Evolutionary conservation across 2,113 vertebrate genomes (phyloP).

Genomic region (Perccottus glenii): DNA sequence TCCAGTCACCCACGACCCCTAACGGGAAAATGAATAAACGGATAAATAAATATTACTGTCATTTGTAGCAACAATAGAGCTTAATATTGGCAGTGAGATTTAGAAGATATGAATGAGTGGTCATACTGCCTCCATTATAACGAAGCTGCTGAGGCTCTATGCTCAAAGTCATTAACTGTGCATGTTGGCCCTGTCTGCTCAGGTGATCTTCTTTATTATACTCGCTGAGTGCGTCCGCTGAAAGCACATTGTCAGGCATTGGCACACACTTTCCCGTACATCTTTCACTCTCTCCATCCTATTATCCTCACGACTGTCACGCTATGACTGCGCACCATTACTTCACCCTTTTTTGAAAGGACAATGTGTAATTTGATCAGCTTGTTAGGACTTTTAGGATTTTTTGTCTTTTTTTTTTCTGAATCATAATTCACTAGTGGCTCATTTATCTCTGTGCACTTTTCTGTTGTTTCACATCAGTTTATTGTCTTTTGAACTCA

Average conservation of each 20-base stretch:
- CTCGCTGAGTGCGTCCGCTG: constrained; percentile 53
- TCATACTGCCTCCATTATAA: not conserved
- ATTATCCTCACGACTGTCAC: constrained; percentile 9
- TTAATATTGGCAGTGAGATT: not conserved
- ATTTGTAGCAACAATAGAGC: not conserved
- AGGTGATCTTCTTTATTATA: constrained; percentile 65
- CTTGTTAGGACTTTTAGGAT: no score
- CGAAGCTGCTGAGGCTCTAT: not conserved
- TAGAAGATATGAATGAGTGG: not conserved
- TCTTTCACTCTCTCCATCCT: constrained; percentile 20
- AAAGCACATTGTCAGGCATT: constrained; percentile 62
- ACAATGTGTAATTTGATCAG: no score
- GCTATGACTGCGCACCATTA: no score
- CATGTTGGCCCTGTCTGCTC: constrained; percentile 42
- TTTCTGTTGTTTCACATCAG: not conserved
- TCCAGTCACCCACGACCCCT: no score
- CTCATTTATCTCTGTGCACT: not conserved
- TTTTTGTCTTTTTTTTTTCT: no score
- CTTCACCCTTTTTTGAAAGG: no score
- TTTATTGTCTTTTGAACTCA: constrained; percentile 37
- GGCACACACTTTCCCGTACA: constrained; percentile 36
- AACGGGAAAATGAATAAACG: no score
- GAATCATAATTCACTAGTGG: no score
- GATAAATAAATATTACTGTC: not conserved
- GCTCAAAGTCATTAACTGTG: constrained; percentile 31